These are phyloP conservation scores for Thalassoma bifasciatum DNA, from an alignment of 2,113 vertebrate species.

Conservation along the genomic window DNA sequence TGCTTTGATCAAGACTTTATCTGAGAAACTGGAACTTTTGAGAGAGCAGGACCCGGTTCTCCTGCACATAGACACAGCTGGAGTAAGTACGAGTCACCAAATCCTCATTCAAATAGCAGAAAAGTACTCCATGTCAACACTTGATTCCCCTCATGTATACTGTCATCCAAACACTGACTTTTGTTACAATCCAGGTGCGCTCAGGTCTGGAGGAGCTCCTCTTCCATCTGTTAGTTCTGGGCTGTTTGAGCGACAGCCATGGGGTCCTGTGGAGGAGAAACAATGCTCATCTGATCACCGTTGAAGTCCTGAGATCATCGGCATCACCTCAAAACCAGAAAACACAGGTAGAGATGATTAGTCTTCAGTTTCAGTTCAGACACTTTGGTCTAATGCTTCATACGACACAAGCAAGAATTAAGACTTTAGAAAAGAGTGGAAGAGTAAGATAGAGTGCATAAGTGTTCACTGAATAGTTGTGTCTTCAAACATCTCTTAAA, in stretches of 20 bases:
- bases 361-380: no score
- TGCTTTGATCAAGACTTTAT: slow-evolving; percentile 70
- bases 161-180: not conserved
- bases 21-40: slow-evolving; percentile 42
- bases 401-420: no score
- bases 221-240: slow-evolving; percentile 76
- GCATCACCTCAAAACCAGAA: slow-evolving; percentile 34
- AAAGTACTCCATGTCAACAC: no score
- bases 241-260: slow-evolving; percentile 76
- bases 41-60: slow-evolving; percentile 74
- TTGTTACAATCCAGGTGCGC: slow-evolving; percentile 58
- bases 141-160: no score
- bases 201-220: slow-evolving; percentile 81
- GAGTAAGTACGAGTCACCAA: slow-evolving; percentile 56
- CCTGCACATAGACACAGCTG: slow-evolving; percentile 80
- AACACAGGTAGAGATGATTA: slow-evolving; percentile 65
- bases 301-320: slow-evolving; percentile 75
- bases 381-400: no score
- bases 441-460: no score
- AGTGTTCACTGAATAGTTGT: no score
- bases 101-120: no score
- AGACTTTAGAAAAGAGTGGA: no score
- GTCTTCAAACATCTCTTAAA: no score
- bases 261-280: slow-evolving; percentile 83
- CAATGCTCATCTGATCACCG: slow-evolving; percentile 74